Base-by-base conservation (phyloP, 2,888 invertebrate genomes). In the Congeria kusceri region DNA sequence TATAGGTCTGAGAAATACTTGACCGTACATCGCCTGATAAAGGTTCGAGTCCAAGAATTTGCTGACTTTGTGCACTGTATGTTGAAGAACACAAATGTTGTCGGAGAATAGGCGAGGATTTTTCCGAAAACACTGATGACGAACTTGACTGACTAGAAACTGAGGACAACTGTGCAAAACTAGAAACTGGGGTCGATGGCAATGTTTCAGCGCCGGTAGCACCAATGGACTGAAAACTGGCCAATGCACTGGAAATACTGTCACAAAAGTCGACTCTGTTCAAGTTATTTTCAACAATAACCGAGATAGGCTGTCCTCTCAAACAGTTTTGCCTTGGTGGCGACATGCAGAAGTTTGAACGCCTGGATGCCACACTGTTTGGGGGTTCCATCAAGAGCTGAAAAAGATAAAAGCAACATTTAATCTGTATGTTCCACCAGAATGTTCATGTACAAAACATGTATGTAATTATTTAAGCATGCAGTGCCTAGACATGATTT, bases 351-450 rank as follows among this genome's bases (percentile, higher is more conserved):
- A 39, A 3, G 15, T 39, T 13, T 15, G 39, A 15, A 1, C 11
- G 39, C 39, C 39, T 39, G 9, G 13, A 39, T 15, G 9, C 39
- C 1, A 15, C 9, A 39, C 9, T 15, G 15, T 15, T 39, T 1
- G 77, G 77, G 20, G 82, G 80, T 64, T 84, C 87, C 69, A 75
- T 78, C 62, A 88, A 64, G 18, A 88, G 62, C 87, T 88, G 80
- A n/a, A 85, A 83, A 58, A 63, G 25, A 76, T 1, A 46, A 56
- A 25, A n/a, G n/a, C 39, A 3, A 39, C 39, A 39, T 39, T 13
- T 13, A 39, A 39, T 39, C n/a, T n/a, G n/a, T n/a, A n/a, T n/a
- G n/a, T n/a, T n/a, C n/a, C n/a, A n/a, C n/a, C n/a, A n/a, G n/a
- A n/a, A n/a, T n/a, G n/a, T n/a, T n/a, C n/a, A n/a, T n/a, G n/a